Evolutionary conservation across 2,797 vertebrate species (phyloP).

Genomic region (Myotis planiceps): DNA sequence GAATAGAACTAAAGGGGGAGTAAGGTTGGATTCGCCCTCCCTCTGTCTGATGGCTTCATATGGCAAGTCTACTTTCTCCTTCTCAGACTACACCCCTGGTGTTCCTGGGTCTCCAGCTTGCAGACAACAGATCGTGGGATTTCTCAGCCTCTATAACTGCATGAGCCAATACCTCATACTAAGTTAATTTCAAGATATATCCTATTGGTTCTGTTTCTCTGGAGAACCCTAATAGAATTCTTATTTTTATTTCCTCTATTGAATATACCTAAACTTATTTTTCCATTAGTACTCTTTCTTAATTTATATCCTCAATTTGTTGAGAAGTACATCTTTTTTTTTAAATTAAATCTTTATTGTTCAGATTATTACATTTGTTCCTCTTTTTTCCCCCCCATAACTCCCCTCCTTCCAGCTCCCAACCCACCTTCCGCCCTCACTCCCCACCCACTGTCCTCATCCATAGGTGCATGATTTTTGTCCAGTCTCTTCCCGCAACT

Average conservation of each 20-base stretch:
- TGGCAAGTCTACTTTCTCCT: neutral
- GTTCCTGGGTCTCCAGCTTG: neutral
- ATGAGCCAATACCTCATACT: neutral
- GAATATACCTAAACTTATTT: neutral
- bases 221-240: neutral
- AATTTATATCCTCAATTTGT: neutral
- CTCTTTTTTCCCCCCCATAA: too few relatives aligned
- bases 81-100: neutral
- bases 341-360: too few relatives aligned
- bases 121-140: neutral
- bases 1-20: neutral
- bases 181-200: neutral
- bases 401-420: too few relatives aligned
- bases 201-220: neutral
- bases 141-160: neutral
- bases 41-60: neutral
- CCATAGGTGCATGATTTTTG: too few relatives aligned
- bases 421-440: too few relatives aligned
- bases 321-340: neutral
- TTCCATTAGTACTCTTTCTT: neutral
- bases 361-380: too few relatives aligned
- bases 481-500: too few relatives aligned
- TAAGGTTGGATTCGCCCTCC: neutral
- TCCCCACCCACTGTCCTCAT: too few relatives aligned
- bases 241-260: neutral